Evolutionary conservation across 2,113 vertebrate species (phyloP).

Genomic region (Pipa parva): DNA sequence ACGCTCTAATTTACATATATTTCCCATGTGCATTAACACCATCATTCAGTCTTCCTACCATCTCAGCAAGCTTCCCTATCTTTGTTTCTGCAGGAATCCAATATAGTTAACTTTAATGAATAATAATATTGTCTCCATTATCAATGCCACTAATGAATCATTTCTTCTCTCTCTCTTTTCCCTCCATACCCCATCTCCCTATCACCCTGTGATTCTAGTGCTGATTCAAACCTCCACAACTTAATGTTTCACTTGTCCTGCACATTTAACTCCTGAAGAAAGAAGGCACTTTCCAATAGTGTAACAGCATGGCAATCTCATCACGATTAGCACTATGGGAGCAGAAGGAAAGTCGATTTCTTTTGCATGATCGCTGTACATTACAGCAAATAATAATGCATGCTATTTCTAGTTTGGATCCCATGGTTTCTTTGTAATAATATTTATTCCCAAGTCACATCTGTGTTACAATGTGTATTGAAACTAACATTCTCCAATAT

Average conservation of each 20-base stretch:
- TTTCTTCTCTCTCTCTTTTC: conserved; percentile 44
- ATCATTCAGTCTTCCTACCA: no score
- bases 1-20: no score
- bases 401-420: no score
- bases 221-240: not conserved
- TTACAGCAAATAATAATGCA: not conserved
- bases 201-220: conserved; percentile 36
- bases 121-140: not conserved
- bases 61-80: no score
- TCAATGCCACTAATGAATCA: conserved; percentile 10
- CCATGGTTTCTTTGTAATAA: no score
- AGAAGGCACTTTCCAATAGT: not conserved
- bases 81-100: no score
- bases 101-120: not conserved
- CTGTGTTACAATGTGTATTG: no score
- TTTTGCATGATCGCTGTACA: not conserved
- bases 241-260: conserved; percentile 6
- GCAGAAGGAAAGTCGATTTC: conserved; percentile 82
- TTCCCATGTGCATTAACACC: no score
- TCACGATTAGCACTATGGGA: conserved; percentile 95
- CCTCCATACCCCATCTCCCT: conserved; percentile 15
- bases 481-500: no score
- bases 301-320: conserved; percentile 82
- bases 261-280: not conserved
- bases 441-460: no score